Conservation (phyloP, 2,113 vertebrate genomes). For the Prochilodus magdalenae region DNA sequence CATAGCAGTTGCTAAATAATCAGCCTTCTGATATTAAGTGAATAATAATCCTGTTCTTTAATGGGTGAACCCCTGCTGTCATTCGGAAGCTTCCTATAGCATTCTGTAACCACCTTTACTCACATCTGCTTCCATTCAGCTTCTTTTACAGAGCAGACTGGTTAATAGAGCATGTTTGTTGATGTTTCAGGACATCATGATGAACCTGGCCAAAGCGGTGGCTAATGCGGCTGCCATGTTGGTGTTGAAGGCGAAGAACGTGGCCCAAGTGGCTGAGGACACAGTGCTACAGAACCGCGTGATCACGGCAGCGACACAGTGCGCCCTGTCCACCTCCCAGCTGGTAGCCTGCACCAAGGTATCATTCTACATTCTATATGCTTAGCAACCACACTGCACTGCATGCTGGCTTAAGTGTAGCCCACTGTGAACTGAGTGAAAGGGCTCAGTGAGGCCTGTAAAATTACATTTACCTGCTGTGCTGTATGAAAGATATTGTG, state of each 20-base stretch:
- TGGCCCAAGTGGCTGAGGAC: conserved; percentile 95
- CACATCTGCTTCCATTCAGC: too few species aligned
- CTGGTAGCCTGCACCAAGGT: conserved; percentile 98
- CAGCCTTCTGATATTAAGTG: too few species aligned
- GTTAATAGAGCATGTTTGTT: not conserved
- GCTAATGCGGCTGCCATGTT: conserved; percentile 98
- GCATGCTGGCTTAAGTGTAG: not conserved
- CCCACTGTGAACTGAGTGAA: not conserved
- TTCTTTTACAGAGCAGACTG: not conserved
- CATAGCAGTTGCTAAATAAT: too few species aligned
- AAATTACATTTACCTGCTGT: not conserved
- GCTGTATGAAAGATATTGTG: not conserved
- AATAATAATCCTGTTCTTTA: too few species aligned
- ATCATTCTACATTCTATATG: conserved; percentile 32
- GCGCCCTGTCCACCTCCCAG: conserved; percentile 97
- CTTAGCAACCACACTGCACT: not conserved
- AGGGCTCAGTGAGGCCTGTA: not conserved
- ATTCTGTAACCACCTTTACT: too few species aligned
- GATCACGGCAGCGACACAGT: conserved; percentile 96
- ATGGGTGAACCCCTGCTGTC: too few species aligned
- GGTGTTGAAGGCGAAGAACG: conserved; percentile 97
- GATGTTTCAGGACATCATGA: conserved; percentile 88
- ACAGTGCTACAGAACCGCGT: conserved; percentile 94
- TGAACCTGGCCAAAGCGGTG: conserved; percentile 98
- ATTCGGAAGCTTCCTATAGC: too few species aligned